phyloP scores from a whole-genome alignment of 2,113 vertebrate species.

The Saccopteryx leptura region DNA sequence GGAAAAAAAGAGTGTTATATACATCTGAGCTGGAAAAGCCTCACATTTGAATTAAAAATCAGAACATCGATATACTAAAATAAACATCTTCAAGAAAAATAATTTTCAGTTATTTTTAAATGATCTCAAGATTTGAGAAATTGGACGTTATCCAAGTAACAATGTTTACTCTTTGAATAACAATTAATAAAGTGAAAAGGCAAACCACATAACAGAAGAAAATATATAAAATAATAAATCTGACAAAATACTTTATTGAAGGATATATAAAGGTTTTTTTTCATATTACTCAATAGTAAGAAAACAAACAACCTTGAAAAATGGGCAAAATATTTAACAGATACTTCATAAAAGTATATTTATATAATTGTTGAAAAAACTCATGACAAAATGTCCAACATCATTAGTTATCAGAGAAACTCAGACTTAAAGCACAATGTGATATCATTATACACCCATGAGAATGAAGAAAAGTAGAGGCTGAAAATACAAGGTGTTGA shows the following conservation, averaged over 20 bases:
- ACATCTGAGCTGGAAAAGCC: not conserved
- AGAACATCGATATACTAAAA: not conserved
- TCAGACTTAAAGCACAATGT: not conserved
- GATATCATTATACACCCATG: not conserved
- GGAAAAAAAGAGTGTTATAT: not conserved
- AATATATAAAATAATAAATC: not conserved
- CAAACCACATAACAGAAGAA: not conserved
- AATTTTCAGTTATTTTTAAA: not conserved
- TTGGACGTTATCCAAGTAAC: not conserved
- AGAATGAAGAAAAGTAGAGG: not conserved
- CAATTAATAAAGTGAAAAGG: not conserved
- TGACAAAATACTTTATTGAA: not conserved
- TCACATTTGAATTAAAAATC: not conserved
- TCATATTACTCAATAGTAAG: not conserved
- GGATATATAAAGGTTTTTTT: not conserved
- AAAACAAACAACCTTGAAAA: not conserved
- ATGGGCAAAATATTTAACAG: not conserved
- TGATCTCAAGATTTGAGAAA: not conserved
- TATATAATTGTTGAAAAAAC: not conserved
- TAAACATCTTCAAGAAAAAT: not conserved
- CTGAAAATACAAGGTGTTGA: not conserved
- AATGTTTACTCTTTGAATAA: not conserved
- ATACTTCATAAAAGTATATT: not conserved
- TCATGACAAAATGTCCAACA: not conserved
- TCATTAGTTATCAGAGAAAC: not conserved